These are phyloP conservation scores for Rhinatrema bivittatum DNA, from an alignment of 2,797 vertebrate genomes.

Conservation along the genomic window DNA sequence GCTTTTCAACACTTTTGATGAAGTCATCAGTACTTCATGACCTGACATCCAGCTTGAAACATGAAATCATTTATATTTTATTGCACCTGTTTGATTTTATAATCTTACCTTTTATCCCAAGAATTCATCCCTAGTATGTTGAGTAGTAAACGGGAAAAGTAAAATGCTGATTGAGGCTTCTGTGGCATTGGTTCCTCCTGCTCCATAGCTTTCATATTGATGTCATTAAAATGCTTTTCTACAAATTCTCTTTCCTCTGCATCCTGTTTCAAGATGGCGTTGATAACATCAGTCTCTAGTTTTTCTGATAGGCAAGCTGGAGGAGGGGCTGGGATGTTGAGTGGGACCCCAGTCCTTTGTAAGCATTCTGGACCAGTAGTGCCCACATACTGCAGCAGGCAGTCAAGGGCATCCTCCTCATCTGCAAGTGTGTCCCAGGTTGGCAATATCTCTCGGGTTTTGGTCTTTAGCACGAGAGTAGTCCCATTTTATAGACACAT, in stretches of 20 bases:
- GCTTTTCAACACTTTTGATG: no score
- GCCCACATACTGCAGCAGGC: constrained; percentile 91
- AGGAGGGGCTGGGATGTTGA: constrained; percentile 88
- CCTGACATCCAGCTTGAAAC: no score
- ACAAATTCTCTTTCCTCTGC: constrained; percentile 88
- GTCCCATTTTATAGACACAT: constrained; percentile 59
- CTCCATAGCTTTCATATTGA: constrained; percentile 83
- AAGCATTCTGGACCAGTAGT: constrained; percentile 93
- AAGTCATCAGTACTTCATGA: no score
- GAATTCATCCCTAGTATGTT: constrained; percentile 97
- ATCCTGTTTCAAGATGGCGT: constrained; percentile 90
- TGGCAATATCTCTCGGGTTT: constrained; percentile 82
- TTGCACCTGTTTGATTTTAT: no score
- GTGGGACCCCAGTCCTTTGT: constrained; percentile 84
- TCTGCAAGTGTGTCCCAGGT: constrained; percentile 86
- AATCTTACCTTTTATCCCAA: constrained; percentile 98
- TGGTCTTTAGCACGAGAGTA: constrained; percentile 69
- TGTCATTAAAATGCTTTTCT: constrained; percentile 76
- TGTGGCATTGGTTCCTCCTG: constrained; percentile 81
- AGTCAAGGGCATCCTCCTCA: constrained; percentile 87
- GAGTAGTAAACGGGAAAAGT: constrained; percentile 93
- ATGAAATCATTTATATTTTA: no score
- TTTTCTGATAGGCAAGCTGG: constrained; percentile 93
- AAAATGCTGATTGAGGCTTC: constrained; percentile 89
- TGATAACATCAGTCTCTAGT: constrained; percentile 95